These are phyloP conservation scores for Probosciger aterrimus DNA, from an alignment of 2,113 vertebrate species.

Conservation along the genomic window DNA sequence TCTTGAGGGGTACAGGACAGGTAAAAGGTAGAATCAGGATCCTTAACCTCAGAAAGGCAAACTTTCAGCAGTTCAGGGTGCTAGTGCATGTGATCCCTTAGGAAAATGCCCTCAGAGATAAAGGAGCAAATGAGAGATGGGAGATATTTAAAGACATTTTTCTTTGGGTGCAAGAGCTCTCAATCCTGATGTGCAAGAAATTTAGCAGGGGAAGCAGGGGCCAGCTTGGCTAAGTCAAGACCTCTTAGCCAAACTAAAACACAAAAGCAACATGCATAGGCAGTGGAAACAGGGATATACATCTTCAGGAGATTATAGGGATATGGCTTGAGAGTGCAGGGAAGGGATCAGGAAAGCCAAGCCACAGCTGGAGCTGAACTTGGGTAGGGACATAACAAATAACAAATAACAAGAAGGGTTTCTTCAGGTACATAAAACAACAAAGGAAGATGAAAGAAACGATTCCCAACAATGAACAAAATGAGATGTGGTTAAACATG, in stretches of 20 bases:
- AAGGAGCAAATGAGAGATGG: not conserved
- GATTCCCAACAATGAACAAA: not conserved
- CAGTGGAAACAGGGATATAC: not conserved
- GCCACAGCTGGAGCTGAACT: not conserved
- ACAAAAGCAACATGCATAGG: not conserved
- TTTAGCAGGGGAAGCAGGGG: not conserved
- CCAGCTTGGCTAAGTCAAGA: not conserved
- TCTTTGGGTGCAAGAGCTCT: not conserved
- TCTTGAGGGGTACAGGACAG: not conserved
- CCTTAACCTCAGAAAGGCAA: not conserved
- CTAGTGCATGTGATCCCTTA: not conserved
- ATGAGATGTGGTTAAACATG: not conserved
- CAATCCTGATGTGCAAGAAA: not conserved
- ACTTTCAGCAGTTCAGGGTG: not conserved
- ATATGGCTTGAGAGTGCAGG: not conserved
- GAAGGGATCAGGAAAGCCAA: not conserved
- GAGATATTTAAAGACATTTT: not conserved
- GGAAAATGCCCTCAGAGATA: not conserved
- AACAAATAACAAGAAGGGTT: not conserved
- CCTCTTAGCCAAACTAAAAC: not conserved
- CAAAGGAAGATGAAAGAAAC: not conserved
- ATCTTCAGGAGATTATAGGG: no score
- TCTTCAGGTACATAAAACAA: not conserved
- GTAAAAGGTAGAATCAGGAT: not conserved
- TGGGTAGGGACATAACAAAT: not conserved